Conservation (phyloP, 2,113 vertebrate genomes). For the Dromaius novaehollandiae region DNA sequence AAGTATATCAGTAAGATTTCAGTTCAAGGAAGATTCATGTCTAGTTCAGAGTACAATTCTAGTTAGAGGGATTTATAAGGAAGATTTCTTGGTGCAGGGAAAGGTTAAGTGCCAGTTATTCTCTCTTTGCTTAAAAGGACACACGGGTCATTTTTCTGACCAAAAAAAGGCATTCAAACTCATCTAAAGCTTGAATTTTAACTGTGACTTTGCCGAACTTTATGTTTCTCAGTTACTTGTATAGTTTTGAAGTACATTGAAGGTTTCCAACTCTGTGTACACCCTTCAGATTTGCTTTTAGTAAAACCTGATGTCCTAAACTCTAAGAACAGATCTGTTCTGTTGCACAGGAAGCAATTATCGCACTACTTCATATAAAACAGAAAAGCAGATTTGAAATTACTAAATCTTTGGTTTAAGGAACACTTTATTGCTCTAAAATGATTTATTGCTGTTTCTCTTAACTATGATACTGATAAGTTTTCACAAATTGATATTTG, state of each 20-base stretch:
- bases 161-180: not conserved
- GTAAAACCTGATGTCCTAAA: not conserved
- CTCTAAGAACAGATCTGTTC: not conserved
- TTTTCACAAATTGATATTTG: not conserved
- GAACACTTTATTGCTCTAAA: not conserved
- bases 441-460: not conserved
- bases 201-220: not conserved
- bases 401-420: not conserved
- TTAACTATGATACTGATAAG: not conserved
- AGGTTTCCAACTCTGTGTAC: not conserved
- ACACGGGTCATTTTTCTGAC: not conserved
- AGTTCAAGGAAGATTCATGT: not conserved
- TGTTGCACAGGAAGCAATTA: not conserved
- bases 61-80: not conserved
- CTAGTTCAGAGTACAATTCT: not conserved
- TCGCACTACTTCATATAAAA: not conserved
- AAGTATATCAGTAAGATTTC: not conserved
- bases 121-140: not conserved
- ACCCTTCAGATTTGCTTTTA: not conserved
- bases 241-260: not conserved
- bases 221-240: not conserved
- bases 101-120: not conserved
- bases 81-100: not conserved
- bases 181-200: not conserved
- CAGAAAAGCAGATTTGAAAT: not conserved